Conservation (phyloP, 2,797 vertebrate genomes). For the Atherinosoma microstoma region DNA sequence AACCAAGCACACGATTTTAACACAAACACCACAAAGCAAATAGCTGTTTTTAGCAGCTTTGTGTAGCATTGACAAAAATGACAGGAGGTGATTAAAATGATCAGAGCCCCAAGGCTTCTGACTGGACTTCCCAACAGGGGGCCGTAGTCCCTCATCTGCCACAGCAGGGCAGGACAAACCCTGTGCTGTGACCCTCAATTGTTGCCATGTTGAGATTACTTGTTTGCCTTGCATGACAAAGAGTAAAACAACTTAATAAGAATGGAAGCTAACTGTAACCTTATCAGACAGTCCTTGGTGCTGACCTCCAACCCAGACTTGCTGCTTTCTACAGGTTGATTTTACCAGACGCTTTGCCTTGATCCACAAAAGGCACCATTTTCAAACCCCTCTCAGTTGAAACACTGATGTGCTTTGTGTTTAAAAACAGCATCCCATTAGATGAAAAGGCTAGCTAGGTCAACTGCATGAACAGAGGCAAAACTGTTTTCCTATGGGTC, state of each 20-base stretch:
- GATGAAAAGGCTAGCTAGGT: conserved; percentile 75
- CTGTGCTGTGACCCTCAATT: background rate
- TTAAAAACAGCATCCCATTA: conserved; percentile 72
- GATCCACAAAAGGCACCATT: conserved; percentile 53
- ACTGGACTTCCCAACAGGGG: conserved; percentile 32
- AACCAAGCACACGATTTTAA: background rate
- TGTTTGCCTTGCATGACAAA: conserved; percentile 18
- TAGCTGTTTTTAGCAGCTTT: conserved; percentile 58
- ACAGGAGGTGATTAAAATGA: conserved; percentile 12
- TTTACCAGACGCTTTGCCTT: conserved; percentile 28
- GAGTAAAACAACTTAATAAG: conserved; percentile 26
- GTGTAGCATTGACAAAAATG: conserved; percentile 23
- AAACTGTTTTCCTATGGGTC: conserved; percentile 76
- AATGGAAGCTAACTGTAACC: conserved; percentile 14
- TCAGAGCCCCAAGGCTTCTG: conserved; percentile 27
- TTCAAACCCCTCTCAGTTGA: conserved; percentile 56
- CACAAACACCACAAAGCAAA: conserved; percentile 43
- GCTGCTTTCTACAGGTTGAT: conserved; percentile 12
- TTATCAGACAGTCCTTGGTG: conserved; percentile 11
- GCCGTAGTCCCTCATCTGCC: conserved; percentile 19
- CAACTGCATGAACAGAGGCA: conserved; percentile 77
- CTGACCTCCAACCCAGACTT: conserved; percentile 43
- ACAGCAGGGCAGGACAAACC: conserved; percentile 46
- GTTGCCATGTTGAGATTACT: background rate
- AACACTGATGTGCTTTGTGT: conserved; percentile 73